Base-by-base conservation (phyloP, 2,797 vertebrate genomes). In the Gallinago solitaria region DNA sequence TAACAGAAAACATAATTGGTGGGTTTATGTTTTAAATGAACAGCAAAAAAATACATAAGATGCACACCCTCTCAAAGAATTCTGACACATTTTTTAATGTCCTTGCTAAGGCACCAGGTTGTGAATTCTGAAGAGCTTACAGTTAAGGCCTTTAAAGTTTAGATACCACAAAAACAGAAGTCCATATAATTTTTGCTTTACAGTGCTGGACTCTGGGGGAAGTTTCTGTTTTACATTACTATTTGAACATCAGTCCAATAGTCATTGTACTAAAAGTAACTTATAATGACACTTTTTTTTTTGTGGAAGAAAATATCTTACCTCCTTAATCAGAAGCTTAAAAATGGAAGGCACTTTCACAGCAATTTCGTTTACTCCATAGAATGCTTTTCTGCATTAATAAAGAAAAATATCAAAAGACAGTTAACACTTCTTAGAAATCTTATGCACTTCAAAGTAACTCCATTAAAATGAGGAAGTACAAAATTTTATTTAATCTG, bases 331-430 rank as follows among this genome's bases (percentile, higher is more conserved):
- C 97, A 99, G 98, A 98, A 99, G 99, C 98, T 99, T 99, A 98
- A 99, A 99, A 98, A 99, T 97, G 97, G 99, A 99, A 99, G 99
- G 99, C 99, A 99, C 99, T 99, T 99, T 99, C 98, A 99, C 99
- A 97, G 98, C 98, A 96, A 99, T 99, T 98, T 99, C 99, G 98
- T 99, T 99, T 97, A 99, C 97, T 98, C 99, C 99, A 96, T 99
- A 99, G 98, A 99, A 99, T 96, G 99, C 97, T 98, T 97, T 99
- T 98, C 99, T 99, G 93, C 77, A 96, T 97, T 88, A 77, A 95
- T 82, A 50, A 73, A 75, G 57, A 24, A 51, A 93, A 83, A 83
- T 3, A 68, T 73, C 16, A 94, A 57, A 45, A 84, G 12, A 33
- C 8, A n/a, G 7, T 35, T 30, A 28, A 28, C 8, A 4, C 32